Conservation (phyloP, 2,797 vertebrate species). For the Phrynocephalus vlangalii region DNA sequence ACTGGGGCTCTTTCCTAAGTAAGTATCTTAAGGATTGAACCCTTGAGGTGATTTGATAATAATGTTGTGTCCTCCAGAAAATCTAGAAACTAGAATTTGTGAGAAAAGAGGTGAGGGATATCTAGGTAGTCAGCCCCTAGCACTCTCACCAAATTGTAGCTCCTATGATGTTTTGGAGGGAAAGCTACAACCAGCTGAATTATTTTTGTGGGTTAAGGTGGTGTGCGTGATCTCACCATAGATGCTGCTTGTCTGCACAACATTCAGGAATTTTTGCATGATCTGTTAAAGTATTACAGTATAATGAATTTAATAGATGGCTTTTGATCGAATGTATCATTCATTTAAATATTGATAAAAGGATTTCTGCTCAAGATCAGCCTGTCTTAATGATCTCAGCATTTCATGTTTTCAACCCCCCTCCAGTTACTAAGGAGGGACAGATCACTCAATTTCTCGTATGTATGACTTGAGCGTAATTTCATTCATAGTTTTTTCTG, state of each 20-base stretch:
- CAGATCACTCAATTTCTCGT: neutral
- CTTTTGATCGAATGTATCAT: neutral
- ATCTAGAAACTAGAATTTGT: neutral
- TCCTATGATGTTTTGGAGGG: neutral
- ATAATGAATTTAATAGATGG: neutral
- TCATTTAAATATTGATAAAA: neutral
- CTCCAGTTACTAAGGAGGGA: neutral
- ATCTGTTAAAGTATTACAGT: neutral
- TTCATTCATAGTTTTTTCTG: neutral
- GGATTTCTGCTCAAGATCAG: neutral
- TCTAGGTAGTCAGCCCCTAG: neutral
- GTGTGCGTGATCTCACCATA: neutral
- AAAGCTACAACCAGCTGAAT: neutral
- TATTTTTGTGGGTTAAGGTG: neutral
- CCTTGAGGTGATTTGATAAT: neutral
- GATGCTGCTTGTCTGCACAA: neutral
- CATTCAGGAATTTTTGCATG: neutral
- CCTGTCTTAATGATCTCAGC: neutral
- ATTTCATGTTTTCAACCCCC: neutral
- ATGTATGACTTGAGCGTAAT: neutral
- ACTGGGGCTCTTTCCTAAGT: neutral
- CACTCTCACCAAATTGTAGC: neutral
- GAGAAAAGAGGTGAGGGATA: neutral
- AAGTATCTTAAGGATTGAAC: neutral
- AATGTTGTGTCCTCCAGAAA: neutral